Percentiles rank a stretch among this genome's conserved stretches.
phyloP scores from a whole-genome alignment of 2,113 vertebrate genomes.

The Salvelinus fontinalis region DNA sequence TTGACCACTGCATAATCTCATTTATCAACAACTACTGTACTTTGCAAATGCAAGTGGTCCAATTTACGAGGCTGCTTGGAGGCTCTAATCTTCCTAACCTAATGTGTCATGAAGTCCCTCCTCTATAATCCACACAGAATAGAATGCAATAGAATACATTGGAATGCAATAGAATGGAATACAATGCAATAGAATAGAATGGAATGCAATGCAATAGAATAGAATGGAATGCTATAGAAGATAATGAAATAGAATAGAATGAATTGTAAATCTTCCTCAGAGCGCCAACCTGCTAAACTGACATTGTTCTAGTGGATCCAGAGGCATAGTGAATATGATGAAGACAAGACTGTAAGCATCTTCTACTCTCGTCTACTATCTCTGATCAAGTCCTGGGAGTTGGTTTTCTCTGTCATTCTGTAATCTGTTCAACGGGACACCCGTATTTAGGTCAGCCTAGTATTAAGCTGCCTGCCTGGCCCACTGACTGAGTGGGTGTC shows the following conservation, averaged over 20 bases:
- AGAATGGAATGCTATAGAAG: too few species aligned
- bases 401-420: conserved; percentile 2
- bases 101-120: too few species aligned
- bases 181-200: neutral
- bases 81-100: too few species aligned
- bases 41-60: too few species aligned
- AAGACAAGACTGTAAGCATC: neutral
- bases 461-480: conserved; percentile 48
- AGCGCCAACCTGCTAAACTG: too few species aligned
- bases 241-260: too few species aligned
- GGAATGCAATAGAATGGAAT: neutral
- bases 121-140: neutral
- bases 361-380: neutral
- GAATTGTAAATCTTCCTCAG: too few species aligned
- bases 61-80: too few species aligned
- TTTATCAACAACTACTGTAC: too few species aligned
- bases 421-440: conserved; percentile 25
- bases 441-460: conserved; percentile 67
- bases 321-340: neutral
- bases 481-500: conserved; percentile 18
- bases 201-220: neutral
- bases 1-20: too few species aligned
- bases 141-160: neutral
- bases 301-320: neutral
- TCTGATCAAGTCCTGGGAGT: neutral